phyloP scores from a whole-genome alignment of 2,113 vertebrate genomes.

The Zosterops pallidus region DNA sequence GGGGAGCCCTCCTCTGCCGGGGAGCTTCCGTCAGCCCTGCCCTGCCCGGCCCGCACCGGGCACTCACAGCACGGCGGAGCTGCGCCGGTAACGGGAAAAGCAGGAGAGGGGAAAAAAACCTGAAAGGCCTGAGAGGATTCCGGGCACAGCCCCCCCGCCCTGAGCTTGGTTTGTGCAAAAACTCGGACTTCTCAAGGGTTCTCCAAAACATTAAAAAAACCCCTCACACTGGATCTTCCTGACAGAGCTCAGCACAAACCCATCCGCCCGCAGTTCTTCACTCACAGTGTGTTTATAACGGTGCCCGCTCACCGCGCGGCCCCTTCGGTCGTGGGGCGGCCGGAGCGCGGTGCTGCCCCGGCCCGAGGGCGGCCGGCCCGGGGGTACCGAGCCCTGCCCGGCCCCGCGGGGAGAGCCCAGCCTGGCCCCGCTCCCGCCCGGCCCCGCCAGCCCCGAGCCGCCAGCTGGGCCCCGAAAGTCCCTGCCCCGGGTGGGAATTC shows the following conservation, averaged over 20 bases:
- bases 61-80: accelerated
- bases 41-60: neutral
- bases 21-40: neutral
- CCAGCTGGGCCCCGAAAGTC: neutral
- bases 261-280: neutral
- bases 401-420: neutral
- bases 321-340: neutral
- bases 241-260: neutral
- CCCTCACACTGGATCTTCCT: neutral
- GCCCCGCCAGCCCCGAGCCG: neutral
- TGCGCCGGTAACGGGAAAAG: neutral
- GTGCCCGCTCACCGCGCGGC: too few relatives aligned
- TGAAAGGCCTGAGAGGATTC: neutral
- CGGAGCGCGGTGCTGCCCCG: neutral
- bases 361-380: neutral
- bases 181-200: neutral
- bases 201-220: accelerated
- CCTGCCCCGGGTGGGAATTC: accelerated
- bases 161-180: neutral
- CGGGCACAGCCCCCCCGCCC: neutral
- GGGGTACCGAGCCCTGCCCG: neutral
- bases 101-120: too few relatives aligned
- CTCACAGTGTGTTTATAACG: neutral
- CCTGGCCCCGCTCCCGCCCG: neutral
- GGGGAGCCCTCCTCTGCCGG: too few relatives aligned